A percentile compares a stretch with the other conserved stretches of the same genome.
phyloP scores from a whole-genome alignment of 92 coral and sea anemone species.

The Porites evermanni region DNA sequence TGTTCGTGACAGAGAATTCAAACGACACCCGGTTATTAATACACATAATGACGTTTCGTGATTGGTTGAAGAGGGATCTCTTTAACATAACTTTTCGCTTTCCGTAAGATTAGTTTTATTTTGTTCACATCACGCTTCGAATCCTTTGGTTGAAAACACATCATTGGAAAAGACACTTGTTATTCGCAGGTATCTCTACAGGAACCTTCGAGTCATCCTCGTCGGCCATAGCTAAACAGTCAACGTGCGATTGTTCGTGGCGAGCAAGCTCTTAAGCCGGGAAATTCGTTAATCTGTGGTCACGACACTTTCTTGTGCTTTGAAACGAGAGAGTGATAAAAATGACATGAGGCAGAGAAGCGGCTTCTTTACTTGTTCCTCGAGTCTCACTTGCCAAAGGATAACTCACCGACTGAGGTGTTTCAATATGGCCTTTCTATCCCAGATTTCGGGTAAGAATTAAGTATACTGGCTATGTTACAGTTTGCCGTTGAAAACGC shows the following conservation, averaged over 20 bases:
- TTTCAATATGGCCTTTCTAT: not conserved
- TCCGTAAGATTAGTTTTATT: conserved; percentile 3
- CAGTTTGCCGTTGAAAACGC: no score
- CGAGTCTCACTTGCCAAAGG: not conserved
- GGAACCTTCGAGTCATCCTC: not conserved
- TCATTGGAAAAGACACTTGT: not conserved
- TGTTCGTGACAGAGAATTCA: conserved; percentile 55
- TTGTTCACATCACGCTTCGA: conserved; percentile 36
- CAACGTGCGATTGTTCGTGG: not conserved
- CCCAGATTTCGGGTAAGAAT: conserved; percentile 45
- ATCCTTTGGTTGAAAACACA: conserved; percentile 10
- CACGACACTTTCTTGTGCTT: conserved; percentile 21
- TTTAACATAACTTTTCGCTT: conserved; percentile 42
- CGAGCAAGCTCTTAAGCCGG: not conserved
- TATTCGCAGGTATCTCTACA: not conserved
- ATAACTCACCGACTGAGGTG: not conserved
- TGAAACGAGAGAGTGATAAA: not conserved
- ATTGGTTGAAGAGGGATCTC: conserved; percentile 30
- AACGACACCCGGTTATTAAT: conserved; percentile 38
- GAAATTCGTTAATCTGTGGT: not conserved
- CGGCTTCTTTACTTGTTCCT: not conserved
- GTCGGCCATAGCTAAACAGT: not conserved
- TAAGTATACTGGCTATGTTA: no score
- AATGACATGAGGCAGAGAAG: conserved; percentile 33
- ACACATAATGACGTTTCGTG: conserved; percentile 18